Evolutionary conservation across 2,888 invertebrate species (phyloP).

Genomic region (Plebejus anna): DNA sequence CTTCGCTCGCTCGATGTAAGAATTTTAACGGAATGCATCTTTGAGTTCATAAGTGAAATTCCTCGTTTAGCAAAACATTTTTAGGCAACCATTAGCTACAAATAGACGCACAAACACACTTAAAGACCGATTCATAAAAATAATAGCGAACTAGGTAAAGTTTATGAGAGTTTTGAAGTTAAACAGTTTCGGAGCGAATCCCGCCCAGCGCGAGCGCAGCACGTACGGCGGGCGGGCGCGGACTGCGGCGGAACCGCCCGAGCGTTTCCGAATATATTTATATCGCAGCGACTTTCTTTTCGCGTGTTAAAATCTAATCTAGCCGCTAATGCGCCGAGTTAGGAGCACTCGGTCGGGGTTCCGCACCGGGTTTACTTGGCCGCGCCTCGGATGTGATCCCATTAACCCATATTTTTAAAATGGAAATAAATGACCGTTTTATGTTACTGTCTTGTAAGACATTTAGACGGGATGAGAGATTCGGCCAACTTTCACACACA

Average conservation of each 20-base stretch:
- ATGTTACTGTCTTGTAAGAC: slow-evolving; percentile 46
- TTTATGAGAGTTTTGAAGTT: neutral
- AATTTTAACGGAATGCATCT: slow-evolving; percentile 66
- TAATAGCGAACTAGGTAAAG: neutral
- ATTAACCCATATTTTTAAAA: slow-evolving; percentile 70
- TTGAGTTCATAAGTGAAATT: slow-evolving; percentile 30
- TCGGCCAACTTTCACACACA: slow-evolving; percentile 14
- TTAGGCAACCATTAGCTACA: neutral
- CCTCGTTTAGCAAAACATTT: slow-evolving; percentile 27
- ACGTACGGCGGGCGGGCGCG: slow-evolving; percentile 64
- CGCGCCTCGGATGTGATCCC: slow-evolving; percentile 59
- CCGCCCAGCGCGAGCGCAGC: slow-evolving; percentile 64
- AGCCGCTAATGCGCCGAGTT: neutral
- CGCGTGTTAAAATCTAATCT: slow-evolving; percentile 36
- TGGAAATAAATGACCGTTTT: slow-evolving; percentile 51
- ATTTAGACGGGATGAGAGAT: slow-evolving; percentile 18
- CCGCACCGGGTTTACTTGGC: slow-evolving; percentile 31
- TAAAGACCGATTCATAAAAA: slow-evolving; percentile 27
- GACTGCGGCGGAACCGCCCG: slow-evolving; percentile 55
- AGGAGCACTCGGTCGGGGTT: neutral
- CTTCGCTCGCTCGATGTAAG: slow-evolving; percentile 43
- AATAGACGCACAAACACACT: slow-evolving; percentile 17
- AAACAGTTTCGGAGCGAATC: slow-evolving; percentile 17
- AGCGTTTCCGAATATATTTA: slow-evolving; percentile 68
- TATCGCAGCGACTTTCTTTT: slow-evolving; percentile 57